Base-by-base conservation (phyloP, 1,140 invertebrate species). In the Panagrolaimus sp. region DNA sequence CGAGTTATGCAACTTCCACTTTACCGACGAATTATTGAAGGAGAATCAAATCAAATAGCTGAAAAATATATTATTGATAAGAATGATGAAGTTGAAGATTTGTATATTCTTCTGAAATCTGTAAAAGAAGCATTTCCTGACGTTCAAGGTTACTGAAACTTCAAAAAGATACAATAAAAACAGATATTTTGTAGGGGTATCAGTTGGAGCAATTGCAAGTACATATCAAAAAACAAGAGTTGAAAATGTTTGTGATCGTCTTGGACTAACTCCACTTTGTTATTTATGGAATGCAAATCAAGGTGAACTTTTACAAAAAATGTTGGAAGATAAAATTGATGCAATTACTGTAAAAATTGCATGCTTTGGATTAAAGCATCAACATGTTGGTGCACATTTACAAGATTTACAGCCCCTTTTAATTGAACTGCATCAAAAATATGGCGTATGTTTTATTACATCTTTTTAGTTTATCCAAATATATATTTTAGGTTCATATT, bases 81-180 rank as follows among this genome's bases (percentile, higher is more conserved):
- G 62, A 89, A 90, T 82, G 96, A 98, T 88, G 96, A 99, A 88
- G 96, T 98, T n/a, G 96, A 99, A 86, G 96, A 98, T 87, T 87
- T 99, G 24, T 96, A 90, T 84, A 86, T 88, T 71, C 87, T 98
- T 32, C 85, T 99, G 43, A 86, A 88, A 78, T 88, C 88, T 85
- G 88, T 97, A 43, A 93, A 93, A 88, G 90, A 92, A 38, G 21
- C 71, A n/a, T 70, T 78, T 65, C 76, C 77, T 12, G 76, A 80
- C 65, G 70, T 82, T 55, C 65, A 74, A 86, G 84, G 32, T 38
- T 38, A n/a, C n/a, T n/a, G n/a, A n/a, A n/a, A n/a, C n/a, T n/a
- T n/a, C n/a, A n/a, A n/a, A n/a, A n/a, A n/a, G n/a, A n/a, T n/a
- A n/a, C n/a, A n/a, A n/a, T n/a, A n/a, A n/a, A n/a, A n/a, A n/a